These are phyloP conservation scores for Pipa parva DNA, from an alignment of 2,113 vertebrate species.

Conservation along the genomic window DNA sequence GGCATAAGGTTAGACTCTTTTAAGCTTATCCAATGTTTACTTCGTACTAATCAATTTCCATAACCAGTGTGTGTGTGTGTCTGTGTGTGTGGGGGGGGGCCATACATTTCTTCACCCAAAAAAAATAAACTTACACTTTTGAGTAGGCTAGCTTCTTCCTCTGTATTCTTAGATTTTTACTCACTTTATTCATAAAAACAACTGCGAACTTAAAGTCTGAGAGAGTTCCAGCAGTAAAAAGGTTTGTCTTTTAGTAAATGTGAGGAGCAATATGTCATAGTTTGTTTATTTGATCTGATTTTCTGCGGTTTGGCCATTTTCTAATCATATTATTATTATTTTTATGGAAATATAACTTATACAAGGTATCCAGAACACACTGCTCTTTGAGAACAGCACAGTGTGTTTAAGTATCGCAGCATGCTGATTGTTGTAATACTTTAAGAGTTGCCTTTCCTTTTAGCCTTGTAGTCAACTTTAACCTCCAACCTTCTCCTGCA, in stretches of 20 bases:
- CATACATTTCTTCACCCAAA: too few relatives aligned
- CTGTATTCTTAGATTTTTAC: too few relatives aligned
- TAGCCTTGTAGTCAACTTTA: constrained; percentile 86
- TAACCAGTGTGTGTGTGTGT: too few relatives aligned
- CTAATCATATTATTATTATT: not conserved
- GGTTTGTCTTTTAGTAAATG: constrained; percentile 45
- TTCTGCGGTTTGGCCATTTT: constrained; percentile 52
- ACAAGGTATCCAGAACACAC: constrained; percentile 48
- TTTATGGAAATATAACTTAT: constrained; percentile 8
- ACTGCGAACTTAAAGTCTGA: not conserved
- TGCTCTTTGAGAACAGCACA: constrained; percentile 44
- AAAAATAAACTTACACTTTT: too few relatives aligned
- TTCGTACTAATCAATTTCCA: too few relatives aligned
- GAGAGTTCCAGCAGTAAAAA: constrained; percentile 14
- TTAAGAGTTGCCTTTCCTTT: constrained; percentile 80
- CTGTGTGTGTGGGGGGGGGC: too few relatives aligned
- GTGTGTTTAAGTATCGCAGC: constrained; percentile 65
- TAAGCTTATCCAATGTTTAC: too few relatives aligned
- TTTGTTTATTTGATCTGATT: constrained; percentile 64
- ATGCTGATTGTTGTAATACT: constrained; percentile 81
- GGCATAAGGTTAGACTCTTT: too few relatives aligned
- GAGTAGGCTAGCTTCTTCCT: too few relatives aligned
- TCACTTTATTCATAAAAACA: not conserved
- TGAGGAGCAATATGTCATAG: constrained; percentile 44
- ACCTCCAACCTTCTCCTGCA: constrained; percentile 81